Evolutionary conservation across 2,797 vertebrate genomes (phyloP).

Genomic region (Rousettus madagascariensis): DNA sequence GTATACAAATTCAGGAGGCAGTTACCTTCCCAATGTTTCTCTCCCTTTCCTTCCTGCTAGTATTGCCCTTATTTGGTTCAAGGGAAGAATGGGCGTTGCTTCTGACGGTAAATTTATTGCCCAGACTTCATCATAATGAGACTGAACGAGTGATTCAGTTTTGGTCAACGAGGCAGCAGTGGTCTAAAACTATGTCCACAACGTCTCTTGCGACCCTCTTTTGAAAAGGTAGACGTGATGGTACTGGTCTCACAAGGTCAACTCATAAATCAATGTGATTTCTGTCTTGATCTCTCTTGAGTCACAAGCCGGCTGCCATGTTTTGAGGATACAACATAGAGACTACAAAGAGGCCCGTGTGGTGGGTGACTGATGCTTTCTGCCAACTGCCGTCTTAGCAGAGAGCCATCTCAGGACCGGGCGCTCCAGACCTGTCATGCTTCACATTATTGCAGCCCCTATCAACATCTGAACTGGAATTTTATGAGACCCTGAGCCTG

Average conservation of each 20-base stretch:
- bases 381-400: background rate
- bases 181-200: constrained; percentile 9
- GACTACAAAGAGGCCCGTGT: background rate
- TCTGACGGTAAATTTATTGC: background rate
- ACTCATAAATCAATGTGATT: background rate
- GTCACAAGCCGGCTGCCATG: background rate
- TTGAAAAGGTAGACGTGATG: background rate
- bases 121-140: background rate
- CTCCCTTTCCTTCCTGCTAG: background rate
- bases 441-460: background rate
- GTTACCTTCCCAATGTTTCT: background rate
- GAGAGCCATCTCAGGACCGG: background rate
- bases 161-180: background rate
- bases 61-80: background rate
- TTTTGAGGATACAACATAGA: background rate
- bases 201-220: background rate
- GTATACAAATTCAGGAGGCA: background rate
- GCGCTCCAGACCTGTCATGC: background rate
- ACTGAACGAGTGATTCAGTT: background rate
- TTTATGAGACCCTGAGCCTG: background rate
- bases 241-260: background rate
- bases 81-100: background rate
- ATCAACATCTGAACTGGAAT: background rate
- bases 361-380: background rate
- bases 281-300: background rate